Evolutionary conservation across 2,888 invertebrate genomes (phyloP), one percentile per base, ranked within the genome.

Genomic region (Cactoblastis cactorum): DNA sequence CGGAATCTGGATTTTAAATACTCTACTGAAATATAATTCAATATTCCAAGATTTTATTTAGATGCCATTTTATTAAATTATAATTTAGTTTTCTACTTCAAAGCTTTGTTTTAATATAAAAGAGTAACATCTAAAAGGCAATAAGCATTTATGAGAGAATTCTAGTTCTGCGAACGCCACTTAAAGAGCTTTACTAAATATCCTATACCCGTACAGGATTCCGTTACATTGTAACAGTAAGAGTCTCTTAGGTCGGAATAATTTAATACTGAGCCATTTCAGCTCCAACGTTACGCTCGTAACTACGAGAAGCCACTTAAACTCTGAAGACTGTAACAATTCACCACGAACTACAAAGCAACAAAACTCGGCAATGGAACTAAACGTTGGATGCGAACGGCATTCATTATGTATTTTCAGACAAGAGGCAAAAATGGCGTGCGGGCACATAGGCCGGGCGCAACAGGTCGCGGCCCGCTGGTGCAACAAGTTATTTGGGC

Each of bases 401-500:
- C 84, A 83, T 87, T 86, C 86, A 88, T 88, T 86, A 88, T 87
- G 84, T 86, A 87, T 86, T 80, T 83, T 75, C 76, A 70, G 69
- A 69, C 70, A 73, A 67, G 75, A 73, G 69, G 84, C 82, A 87
- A 87, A 86, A 87, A 87, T 85, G 75, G 74, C 74, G 65, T 65
- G n/a, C n/a, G 61, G 65, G 56, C 53, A 46, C 57, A 53, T 45
- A 50, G 75, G 74, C 63, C 65, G 59, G 62, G 59, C 61, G 83
- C 88, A 88, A 89, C 88, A 88, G 86, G 88, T 88, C 66, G 65
- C 65, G 56, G 59, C 62, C 83, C 70, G 61, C 65, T 61, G 76
- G 71, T 80, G 88, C 88, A 88, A 88, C 88, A 88, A 84, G 88
- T 88, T 77, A 77, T 79, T 78, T 86, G 87, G 88, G 88, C 87